Conservation (phyloP, 2,113 vertebrate genomes). For the Oncorhynchus keta region DNA sequence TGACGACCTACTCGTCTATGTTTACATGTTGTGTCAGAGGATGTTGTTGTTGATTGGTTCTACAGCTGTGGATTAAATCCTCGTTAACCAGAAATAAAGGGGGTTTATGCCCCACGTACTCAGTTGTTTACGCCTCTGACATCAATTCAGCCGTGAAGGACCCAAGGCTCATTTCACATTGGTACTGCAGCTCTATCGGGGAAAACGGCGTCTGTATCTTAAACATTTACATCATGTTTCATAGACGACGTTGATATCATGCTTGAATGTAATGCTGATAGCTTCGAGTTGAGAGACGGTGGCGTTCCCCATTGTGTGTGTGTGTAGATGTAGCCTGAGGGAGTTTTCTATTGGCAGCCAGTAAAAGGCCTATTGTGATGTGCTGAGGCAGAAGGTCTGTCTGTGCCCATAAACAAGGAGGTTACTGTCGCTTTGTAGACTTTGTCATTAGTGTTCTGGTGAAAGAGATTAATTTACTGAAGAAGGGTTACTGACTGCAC, state of each 20-base stretch:
- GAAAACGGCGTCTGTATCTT: neutral
- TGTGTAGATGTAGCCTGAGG: neutral
- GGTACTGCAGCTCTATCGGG: neutral
- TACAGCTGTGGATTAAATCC: too few relatives aligned
- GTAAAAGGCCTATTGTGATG: slow-evolving; percentile 59
- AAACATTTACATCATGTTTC: neutral
- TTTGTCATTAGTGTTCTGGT: slow-evolving; percentile 42
- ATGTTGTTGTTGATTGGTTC: too few relatives aligned
- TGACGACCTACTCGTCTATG: too few relatives aligned
- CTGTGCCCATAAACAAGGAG: slow-evolving; percentile 55
- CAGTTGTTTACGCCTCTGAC: neutral
- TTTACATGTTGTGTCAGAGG: too few relatives aligned
- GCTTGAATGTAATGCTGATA: neutral
- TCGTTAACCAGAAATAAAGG: too few relatives aligned
- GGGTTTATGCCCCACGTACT: too few relatives aligned
- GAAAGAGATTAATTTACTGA: slow-evolving; percentile 40
- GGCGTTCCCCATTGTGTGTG: neutral
- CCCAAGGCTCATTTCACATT: neutral
- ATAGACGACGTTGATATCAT: neutral
- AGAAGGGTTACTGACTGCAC: slow-evolving; percentile 41
- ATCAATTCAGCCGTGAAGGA: neutral
- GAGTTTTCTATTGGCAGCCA: slow-evolving; percentile 10
- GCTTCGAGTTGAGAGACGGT: neutral
- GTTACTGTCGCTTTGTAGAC: slow-evolving; percentile 55
- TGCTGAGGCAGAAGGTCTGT: slow-evolving; percentile 43